These are phyloP conservation scores for Epirrhoe tristata DNA, from an alignment of 2,888 invertebrate genomes.

Conservation along the genomic window DNA sequence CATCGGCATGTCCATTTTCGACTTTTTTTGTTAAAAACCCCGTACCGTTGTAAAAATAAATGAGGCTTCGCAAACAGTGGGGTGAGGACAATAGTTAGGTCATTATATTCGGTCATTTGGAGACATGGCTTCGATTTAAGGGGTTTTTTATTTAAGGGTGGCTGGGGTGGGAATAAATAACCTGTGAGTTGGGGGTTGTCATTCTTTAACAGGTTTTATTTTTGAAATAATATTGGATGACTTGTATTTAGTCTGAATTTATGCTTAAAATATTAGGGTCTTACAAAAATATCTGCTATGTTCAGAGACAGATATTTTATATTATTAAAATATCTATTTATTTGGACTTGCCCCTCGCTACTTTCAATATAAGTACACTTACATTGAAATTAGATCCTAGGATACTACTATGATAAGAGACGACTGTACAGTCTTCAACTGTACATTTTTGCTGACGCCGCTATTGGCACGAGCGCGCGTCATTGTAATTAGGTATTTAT, in stretches of 20 bases:
- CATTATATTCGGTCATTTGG: constrained; percentile 84
- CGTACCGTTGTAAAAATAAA: constrained; percentile 79
- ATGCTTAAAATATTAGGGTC: too few relatives aligned
- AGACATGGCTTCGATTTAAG: constrained; percentile 63
- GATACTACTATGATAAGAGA: too few relatives aligned
- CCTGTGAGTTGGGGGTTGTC: constrained; percentile 61
- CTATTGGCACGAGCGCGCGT: too few relatives aligned
- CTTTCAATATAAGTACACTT: too few relatives aligned
- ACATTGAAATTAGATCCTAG: too few relatives aligned
- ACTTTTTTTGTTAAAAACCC: constrained; percentile 73
- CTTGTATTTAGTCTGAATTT: neutral
- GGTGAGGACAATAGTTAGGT: constrained; percentile 82
- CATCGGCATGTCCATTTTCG: constrained; percentile 64
- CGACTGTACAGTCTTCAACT: too few relatives aligned
- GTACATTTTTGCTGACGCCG: too few relatives aligned
- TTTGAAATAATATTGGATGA: constrained; percentile 2
- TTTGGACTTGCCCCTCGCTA: too few relatives aligned
- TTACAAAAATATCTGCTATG: too few relatives aligned
- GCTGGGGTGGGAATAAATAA: constrained; percentile 65
- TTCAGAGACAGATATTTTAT: too few relatives aligned
- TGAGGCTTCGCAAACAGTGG: constrained; percentile 76
- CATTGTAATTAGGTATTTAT: too few relatives aligned
- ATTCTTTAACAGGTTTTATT: constrained; percentile 47
- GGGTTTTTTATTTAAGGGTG: constrained; percentile 48
- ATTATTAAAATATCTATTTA: too few relatives aligned